A percentile compares a stretch with the other conserved stretches of the same genome.
phyloP scores from a whole-genome alignment of 1,140 invertebrate species.

The Macrobrachium rosenbergii region DNA sequence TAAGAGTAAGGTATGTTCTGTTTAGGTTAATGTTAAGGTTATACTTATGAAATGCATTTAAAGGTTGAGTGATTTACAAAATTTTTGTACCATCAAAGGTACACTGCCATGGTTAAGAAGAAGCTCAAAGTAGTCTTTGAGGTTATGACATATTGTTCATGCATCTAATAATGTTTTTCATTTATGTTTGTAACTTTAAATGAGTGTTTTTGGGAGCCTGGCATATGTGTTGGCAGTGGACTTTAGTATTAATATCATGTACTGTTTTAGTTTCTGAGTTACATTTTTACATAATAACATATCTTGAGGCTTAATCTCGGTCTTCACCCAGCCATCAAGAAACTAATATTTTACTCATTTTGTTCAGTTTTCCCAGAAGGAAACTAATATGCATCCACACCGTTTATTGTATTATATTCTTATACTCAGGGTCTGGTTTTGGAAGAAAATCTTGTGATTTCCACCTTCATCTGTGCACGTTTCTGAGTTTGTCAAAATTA shows the following conservation, averaged over 20 bases:
- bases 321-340: neutral
- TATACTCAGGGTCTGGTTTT: slow-evolving; percentile 52
- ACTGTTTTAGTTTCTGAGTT: neutral
- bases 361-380: slow-evolving; percentile 38
- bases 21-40: no score
- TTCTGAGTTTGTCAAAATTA: slow-evolving; percentile 49
- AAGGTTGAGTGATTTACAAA: no score
- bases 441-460: slow-evolving; percentile 45
- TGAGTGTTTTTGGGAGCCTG: neutral
- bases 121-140: no score
- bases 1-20: neutral
- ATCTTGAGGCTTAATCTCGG: slow-evolving; percentile 31
- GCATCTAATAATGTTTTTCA: neutral
- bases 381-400: slow-evolving; percentile 33
- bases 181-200: neutral
- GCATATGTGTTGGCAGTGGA: slow-evolving; percentile 40
- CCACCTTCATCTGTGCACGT: slow-evolving; percentile 33
- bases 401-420: slow-evolving; percentile 13
- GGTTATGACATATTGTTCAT: no score
- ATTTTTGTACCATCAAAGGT: no score
- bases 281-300: slow-evolving; percentile 19
- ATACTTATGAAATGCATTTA: no score
- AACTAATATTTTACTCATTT: slow-evolving; percentile 24
- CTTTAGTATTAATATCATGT: slow-evolving; percentile 43
- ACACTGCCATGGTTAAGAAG: no score